These are phyloP conservation scores for Apomyelois bistriatella DNA, from an alignment of 2,888 invertebrate genomes.

Conservation along the genomic window DNA sequence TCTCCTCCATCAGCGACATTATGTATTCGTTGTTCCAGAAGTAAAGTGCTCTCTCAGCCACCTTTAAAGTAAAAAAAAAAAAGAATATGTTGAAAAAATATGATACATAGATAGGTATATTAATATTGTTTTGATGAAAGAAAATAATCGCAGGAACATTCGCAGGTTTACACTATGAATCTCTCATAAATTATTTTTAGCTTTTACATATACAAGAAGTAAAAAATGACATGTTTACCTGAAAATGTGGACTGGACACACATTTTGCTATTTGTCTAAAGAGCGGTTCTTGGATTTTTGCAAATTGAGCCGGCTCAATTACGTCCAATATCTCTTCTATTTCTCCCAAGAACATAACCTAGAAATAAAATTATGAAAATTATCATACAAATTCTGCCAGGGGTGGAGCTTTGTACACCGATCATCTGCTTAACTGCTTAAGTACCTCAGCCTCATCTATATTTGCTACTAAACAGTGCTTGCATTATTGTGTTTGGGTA, in stretches of 20 bases:
- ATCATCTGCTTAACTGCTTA: no score
- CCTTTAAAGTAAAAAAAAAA: constrained; percentile 76
- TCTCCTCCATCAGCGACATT: constrained; percentile 99
- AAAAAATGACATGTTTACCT: constrained; percentile 79
- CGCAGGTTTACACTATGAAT: no score
- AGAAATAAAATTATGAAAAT: constrained; percentile 27
- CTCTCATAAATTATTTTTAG: no score
- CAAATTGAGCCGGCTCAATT: constrained; percentile 99
- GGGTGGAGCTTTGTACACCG: no score
- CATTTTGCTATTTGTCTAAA: constrained; percentile 99
- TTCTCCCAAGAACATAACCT: constrained; percentile 99
- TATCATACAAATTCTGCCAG: background rate
- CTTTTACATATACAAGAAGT: no score
- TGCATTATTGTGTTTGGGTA: no score
- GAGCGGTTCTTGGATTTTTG: constrained; percentile 97
- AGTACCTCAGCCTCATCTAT: no score
- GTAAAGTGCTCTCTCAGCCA: constrained; percentile 98
- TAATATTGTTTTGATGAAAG: no score
- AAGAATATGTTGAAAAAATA: background rate
- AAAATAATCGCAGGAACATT: no score
- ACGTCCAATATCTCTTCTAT: constrained; percentile 99
- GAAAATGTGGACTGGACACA: constrained; percentile 99
- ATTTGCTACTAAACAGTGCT: no score
- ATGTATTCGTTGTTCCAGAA: constrained; percentile 99
- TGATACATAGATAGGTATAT: background rate